phyloP scores from a whole-genome alignment of 2,797 vertebrate genomes.

The Cryptoblepharus egeriae region DNA sequence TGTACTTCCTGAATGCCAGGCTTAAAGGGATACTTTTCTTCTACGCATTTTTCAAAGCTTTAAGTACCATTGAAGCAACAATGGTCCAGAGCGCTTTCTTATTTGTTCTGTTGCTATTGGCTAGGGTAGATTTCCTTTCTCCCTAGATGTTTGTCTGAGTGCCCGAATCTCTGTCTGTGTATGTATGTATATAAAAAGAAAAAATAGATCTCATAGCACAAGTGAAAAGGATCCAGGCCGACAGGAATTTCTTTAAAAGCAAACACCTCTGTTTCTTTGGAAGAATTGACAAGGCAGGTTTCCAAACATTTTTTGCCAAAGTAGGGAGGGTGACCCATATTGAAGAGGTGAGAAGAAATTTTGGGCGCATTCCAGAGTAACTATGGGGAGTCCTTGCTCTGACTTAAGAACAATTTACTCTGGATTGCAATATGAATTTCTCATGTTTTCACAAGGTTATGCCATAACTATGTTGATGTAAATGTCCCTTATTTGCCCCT shows the following conservation, averaged over 20 bases:
- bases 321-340: rapidly evolving
- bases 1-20: constrained; percentile 44
- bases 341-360: not conserved
- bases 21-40: constrained; percentile 43
- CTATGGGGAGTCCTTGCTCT: too few species aligned
- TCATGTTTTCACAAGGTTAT: too few species aligned
- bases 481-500: too few species aligned
- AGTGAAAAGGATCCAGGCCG: not conserved
- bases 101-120: constrained; percentile 11
- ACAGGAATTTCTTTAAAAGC: not conserved
- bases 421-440: too few species aligned
- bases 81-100: not conserved
- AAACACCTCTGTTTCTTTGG: not conserved
- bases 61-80: constrained; percentile 31
- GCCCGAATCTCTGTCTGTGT: not conserved
- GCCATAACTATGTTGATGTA: too few species aligned
- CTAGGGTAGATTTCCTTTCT: not conserved
- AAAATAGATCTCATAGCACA: not conserved
- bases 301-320: not conserved
- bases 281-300: not conserved
- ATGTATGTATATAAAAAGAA: not conserved
- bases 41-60: constrained; percentile 19
- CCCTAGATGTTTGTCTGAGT: not conserved
- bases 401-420: too few species aligned
- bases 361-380: too few species aligned